Evolutionary conservation across 2,888 invertebrate species (phyloP), one percentile per base, ranked within the genome.

Genomic region (Drosophila anceps): DNA sequence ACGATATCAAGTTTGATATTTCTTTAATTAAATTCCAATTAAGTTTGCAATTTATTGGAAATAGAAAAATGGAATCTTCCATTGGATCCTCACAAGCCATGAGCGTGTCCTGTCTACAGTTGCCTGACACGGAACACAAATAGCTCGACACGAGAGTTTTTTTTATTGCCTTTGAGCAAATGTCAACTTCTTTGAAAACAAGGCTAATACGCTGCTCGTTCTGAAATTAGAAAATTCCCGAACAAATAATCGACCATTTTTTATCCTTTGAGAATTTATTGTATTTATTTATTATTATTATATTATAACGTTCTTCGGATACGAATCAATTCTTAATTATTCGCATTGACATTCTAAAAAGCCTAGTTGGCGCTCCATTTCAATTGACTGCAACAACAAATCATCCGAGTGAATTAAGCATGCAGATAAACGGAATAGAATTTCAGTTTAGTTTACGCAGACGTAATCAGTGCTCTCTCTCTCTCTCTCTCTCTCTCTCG

Each of bases 21-120:
- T 35, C 35, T 35, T 53, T 53, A 24, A 53, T 53, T 35, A 53
- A 53, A 24, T 53, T 35, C 6, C 24, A 53, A 51, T 51, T 13
- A 35, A 33, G 18, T 31, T 51, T 35, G 33, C 51, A 24, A 51
- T 51, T 1, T 53, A 24, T 15, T 35, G 13, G 0, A 33, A 53
- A 24, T 51, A 20, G 15, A 9, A 51, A 51, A 51, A 35, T 53
- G 33, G 35, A 53, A 24, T 33, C 24, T 50, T 12, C 31, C 7
- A 50, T 20, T 50, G 50, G 31, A 27, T 29, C n/a, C 48, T 29
- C 10, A n/a, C 5, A 10, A n/a, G 15, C 27, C 27, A 48, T 29
- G 50, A 50, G 50, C 50, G 31, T 50, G 50, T 50, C 31, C 50
- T 33, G 50, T 50, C 50, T 20, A 1, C 27, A 48, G 29, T 48